phyloP scores from a whole-genome alignment of 2,113 vertebrate genomes.

The Rhynchomys soricoides region DNA sequence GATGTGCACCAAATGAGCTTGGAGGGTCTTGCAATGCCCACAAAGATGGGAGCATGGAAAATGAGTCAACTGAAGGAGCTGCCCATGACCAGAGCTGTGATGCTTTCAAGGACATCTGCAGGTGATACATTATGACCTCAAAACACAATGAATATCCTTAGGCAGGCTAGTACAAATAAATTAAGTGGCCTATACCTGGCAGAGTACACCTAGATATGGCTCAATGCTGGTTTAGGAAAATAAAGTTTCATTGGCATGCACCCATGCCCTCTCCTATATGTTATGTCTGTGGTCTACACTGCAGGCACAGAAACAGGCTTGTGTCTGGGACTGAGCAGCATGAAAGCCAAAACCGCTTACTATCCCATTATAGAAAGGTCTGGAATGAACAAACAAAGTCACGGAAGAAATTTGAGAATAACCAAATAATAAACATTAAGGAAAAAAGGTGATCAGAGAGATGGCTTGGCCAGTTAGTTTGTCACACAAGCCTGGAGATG shows the following conservation, averaged over 20 bases:
- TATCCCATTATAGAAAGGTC: neutral
- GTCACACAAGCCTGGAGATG: neutral
- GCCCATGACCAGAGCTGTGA: neutral
- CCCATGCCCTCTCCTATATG: too few species aligned
- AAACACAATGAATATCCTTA: neutral
- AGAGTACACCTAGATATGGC: neutral
- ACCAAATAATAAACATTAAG: constrained; percentile 16
- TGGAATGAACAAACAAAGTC: constrained; percentile 30
- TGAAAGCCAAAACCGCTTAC: neutral
- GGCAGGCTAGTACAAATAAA: neutral
- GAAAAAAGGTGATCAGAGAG: neutral
- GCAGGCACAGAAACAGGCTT: neutral
- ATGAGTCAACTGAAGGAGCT: neutral
- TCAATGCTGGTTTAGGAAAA: neutral
- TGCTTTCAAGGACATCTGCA: neutral
- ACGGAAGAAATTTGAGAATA: neutral
- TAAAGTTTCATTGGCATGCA: neutral
- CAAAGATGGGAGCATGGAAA: neutral
- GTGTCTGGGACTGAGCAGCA: neutral
- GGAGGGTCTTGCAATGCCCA: neutral
- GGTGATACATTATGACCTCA: neutral
- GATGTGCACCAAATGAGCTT: neutral
- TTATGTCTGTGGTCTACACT: neutral
- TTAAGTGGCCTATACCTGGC: neutral
- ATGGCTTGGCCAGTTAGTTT: neutral